Evolutionary conservation across 2,888 invertebrate genomes (phyloP), one percentile per base, ranked within the genome.

Genomic region (Cinara cedri): DNA sequence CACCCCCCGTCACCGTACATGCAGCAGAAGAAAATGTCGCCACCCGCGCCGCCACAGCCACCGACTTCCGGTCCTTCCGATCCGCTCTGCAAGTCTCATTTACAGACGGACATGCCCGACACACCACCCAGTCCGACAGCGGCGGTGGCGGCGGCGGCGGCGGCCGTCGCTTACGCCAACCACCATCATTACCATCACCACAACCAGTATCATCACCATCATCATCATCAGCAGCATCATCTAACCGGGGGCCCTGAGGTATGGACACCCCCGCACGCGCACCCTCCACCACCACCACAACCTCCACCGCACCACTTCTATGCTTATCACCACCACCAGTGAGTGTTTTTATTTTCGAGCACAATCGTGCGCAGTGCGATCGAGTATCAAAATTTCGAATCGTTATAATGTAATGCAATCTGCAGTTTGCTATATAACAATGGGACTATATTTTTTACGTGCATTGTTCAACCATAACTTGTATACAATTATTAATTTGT

Each of bases 231-330:
- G 81, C 83, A 83, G 68, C 84, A 85, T 55, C 85, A 85, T 63
- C 85, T 85, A 81, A 81, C 82, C 82, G 80, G 83, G 83, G 83
- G 86, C 84, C 87, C 87, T 84, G 90, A 90, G 89, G 90, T 90
- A 90, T 90, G 89, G 87, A 87, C 87, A 86, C 85, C 87, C 89
- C 87, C 86, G 89, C 87, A 89, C 87, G 89, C 89, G 87, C 89
- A 90, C 88, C 88, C 89, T 89, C 82, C 83, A 83, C 81, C 87
- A 86, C 55, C 55, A 55, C 85, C 86, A 89, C 89, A 89, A 87
- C 89, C 89, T 88, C 88, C 89, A 89, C 60, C 78, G 70, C 89
- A 89, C 87, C 89, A 90, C 88, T 90, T 89, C 88, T 90, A 89
- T 88, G 88, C 89, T 86, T 89, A 89, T 87, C 89, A 89, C 88